Base-by-base conservation (phyloP, 2,113 vertebrate species). In the Astur gentilis region DNA sequence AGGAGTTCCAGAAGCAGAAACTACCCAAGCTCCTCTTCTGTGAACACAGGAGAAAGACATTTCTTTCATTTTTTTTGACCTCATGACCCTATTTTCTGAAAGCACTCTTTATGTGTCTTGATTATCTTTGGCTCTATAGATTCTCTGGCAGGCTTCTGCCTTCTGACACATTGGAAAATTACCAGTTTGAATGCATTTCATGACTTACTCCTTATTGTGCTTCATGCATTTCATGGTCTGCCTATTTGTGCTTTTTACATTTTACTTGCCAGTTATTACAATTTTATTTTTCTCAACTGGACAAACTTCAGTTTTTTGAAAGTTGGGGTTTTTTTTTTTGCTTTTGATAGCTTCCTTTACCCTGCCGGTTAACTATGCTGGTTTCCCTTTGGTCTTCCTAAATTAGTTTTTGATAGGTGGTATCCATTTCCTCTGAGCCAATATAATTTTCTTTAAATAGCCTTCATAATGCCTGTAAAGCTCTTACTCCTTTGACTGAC, bases 71-170 rank as follows among this genome's bases (percentile, higher is more conserved):
- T 77, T 77, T 84, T 83, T 92, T 71, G 50, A 94, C 77, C 47
- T 91, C 26, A 23, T 61, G 38, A 84, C 55, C 50, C 79, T 77
- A 82, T 84, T 93, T 96, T 93, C 65, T 89, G 52, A 94, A 96
- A 91, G 81, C 12, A 76, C 13, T 82, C 57, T 66, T 77, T 82
- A 71, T 67, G 42, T 34, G 16, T 47, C 65, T 84, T 75, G 81
- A 96, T 95, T 89, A 82, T 67, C 87, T 91, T 94, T 91, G 94
- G 89, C 87, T 93, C 47, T 85, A 38, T 26, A 76, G 77, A 67
- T 89, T 61, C 57, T 69, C 78, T 96, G 95, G 87, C 81, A 91
- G 57, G 36, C 29, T 89, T 82, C 69, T 0, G 3, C 70, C 77
- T 82, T 93, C 73, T 85, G 73, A 91, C 73, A 95, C 65, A 40